A percentile compares a stretch with the other conserved stretches of the same genome.
Evolutionary conservation across 2,797 vertebrate genomes (phyloP).

Genomic region (Synaphobranchus kaupii): DNA sequence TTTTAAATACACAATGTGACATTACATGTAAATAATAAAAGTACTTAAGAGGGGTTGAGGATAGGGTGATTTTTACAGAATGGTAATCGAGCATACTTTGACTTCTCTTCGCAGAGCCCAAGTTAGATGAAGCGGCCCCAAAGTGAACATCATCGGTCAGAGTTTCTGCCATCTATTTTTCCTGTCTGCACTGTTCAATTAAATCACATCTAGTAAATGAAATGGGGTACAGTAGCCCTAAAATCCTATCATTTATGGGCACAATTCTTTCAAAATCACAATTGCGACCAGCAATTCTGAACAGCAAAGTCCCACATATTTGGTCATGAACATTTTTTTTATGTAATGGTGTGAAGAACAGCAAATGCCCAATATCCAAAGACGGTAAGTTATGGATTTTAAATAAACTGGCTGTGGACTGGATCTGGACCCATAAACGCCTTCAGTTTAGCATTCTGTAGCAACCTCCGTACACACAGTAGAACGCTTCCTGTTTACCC

Average conservation of each 20-base stretch:
- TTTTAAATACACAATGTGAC: background rate
- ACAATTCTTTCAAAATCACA: background rate
- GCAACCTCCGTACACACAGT: background rate
- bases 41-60: background rate
- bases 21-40: background rate
- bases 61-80: background rate
- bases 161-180: constrained; percentile 42
- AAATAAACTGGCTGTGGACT: background rate
- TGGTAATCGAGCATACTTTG: background rate
- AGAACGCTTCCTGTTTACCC: background rate
- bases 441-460: background rate
- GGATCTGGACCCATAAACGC: background rate
- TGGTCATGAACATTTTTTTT: background rate
- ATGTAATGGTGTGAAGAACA: constrained; percentile 25
- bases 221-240: constrained; percentile 7
- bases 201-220: constrained; percentile 63
- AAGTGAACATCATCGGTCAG: constrained; percentile 55
- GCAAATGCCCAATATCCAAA: background rate
- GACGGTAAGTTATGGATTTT: background rate
- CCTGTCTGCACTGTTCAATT: constrained; percentile 37
- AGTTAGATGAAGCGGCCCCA: constrained; percentile 73
- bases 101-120: constrained; percentile 76
- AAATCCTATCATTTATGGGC: constrained; percentile 23
- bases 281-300: background rate
- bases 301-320: background rate